Base-by-base conservation (phyloP, 1,140 invertebrate genomes). In the Anagrus nilaparvatae region DNA sequence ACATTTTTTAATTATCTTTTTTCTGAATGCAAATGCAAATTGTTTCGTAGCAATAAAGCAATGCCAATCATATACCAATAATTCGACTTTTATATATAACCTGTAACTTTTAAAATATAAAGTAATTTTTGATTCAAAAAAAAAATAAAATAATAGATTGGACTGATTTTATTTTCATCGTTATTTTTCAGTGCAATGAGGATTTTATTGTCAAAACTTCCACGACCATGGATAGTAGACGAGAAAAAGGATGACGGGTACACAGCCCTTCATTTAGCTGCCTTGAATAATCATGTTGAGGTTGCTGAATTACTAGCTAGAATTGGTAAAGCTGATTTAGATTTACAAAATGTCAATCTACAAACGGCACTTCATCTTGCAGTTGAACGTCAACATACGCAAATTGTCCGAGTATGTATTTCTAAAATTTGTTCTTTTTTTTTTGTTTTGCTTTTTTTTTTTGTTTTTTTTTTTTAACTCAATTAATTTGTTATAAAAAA, bases 161-260 rank as follows among this genome's bases (percentile, higher is more conserved):
- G 6, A 5, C 19, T 16, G 31, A 18, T 33, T 33, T 19, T n/a
- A 21, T n/a, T 39, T 30, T 41, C 29, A 44, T 28, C 43, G 51
- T 61, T 52, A 56, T 52, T 45, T 79, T 78, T 46, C 71, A 96
- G 91, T 73, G 92, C 92, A 16, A 96, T 96, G 91, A 80, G 89
- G 58, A 90, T 96, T 57, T 74, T 96, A 51, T 69, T 96, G 49
- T 81, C 79, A 21, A 93, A 95, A 69, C 74, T 94, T 19, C 86
- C 89, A 5, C 75, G 92, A n/a, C 79, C 85, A 2, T 98, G 94
- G 94, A 87, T 97, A 54, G 92, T 97, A 19, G 93, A 97, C 68
- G 93, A 97, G 63, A 94, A 94, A 56, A 97, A 97, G 67, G 92
- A 97, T 61, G 94, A 98, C 61, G 94, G 94, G 3, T 97, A 96